Base-by-base conservation (phyloP, 2,113 vertebrate genomes). In the Mustela lutreola region DNA sequence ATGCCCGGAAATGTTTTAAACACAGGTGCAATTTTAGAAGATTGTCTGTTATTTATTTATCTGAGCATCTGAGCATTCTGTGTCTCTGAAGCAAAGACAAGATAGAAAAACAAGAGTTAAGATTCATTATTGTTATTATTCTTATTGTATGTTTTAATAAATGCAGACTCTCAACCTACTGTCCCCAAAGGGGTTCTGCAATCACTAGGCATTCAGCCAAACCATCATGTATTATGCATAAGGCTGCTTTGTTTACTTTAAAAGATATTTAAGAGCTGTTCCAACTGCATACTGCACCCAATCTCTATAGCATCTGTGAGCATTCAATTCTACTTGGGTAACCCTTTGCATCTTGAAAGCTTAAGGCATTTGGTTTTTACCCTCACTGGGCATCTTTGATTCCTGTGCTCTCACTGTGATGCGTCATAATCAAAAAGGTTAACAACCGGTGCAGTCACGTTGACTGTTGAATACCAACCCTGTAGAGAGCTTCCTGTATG, bases 381-480 rank as follows among this genome's bases (percentile, higher is more conserved):
- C 33, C 18, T 50, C 33, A 0, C 1, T 9, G 10, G n/a, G 14
- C 11, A 8, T 28, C 89, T 50, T 16, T 4, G 31, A 8, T 31
- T 42, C 28, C 26, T 4, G 15, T 1, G 9, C 5, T 26, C 11
- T 71, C 18, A 15, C 11, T 4, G 36, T 28, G 31, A 1, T 11
- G 26, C 6, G 31, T 70, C 67, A 4, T 11, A 28, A 6, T 26
- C 11, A 56, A 21, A 24, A 45, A 2, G 8, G 18, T 28, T 53
- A 39, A 6, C 0, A 28, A 5, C 28, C 12, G 10, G 26, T 5
- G 22, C 3, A 26, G 12, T 31, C n/a, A 12, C 0, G 5, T 0
- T 11, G 71, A 10, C 33, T 14, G 12, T 4, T 39, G 76, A 71
- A 56, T 9, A 28, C 6, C 22, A 26, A 7, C 21, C 22, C 7